These are phyloP conservation scores for Nasalis larvatus DNA, from an alignment of 2,113 vertebrate genomes.

Conservation along the genomic window DNA sequence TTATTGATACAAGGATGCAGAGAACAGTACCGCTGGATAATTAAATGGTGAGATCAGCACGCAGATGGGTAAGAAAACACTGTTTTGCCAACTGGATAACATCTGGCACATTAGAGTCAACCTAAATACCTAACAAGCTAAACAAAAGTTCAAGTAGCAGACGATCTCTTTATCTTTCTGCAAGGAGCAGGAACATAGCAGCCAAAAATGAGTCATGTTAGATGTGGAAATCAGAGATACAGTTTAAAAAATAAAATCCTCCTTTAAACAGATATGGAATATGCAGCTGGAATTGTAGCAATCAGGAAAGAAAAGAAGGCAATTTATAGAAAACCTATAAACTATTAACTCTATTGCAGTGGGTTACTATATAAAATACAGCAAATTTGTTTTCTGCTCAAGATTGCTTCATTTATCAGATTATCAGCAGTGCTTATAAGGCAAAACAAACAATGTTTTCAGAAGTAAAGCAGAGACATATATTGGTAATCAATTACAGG, in stretches of 20 bases:
- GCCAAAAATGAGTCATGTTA: background rate
- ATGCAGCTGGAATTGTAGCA: background rate
- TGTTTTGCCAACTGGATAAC: slow-evolving; percentile 43
- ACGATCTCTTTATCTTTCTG: slow-evolving; percentile 36
- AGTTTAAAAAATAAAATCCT: slow-evolving; percentile 2
- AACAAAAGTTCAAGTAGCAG: slow-evolving; percentile 33
- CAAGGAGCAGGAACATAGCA: background rate
- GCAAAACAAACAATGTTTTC: background rate
- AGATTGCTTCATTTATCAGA: background rate
- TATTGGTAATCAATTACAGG: background rate
- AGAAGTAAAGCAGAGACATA: background rate
- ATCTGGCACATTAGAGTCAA: slow-evolving; percentile 22
- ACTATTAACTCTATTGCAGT: background rate
- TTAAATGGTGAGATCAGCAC: slow-evolving; percentile 4
- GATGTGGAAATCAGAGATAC: background rate
- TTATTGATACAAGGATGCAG: slow-evolving; percentile 22
- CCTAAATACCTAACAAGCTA: slow-evolving; percentile 28
- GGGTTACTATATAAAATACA: background rate
- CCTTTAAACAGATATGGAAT: slow-evolving; percentile 9
- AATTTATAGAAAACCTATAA: slow-evolving; percentile 21
- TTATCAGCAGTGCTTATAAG: background rate
- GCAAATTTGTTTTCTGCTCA: background rate
- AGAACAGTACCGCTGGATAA: slow-evolving; percentile 39
- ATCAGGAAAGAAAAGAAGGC: background rate
- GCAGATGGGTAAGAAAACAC: slow-evolving; percentile 36